Evolutionary conservation across 2,888 invertebrate genomes (phyloP).

Genomic region (Teleogryllus oceanicus): DNA sequence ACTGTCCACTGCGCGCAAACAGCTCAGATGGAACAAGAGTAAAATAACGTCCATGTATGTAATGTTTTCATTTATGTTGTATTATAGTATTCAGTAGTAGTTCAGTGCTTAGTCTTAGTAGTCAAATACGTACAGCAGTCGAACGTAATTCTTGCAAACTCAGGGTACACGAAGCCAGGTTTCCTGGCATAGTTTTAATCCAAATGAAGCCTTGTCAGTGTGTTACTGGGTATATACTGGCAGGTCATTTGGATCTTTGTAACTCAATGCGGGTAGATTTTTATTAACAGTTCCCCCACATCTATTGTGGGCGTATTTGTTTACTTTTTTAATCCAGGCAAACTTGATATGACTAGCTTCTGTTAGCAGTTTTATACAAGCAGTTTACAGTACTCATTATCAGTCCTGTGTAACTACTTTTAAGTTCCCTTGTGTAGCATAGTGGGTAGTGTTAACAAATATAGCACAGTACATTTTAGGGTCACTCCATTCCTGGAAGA

Average conservation of each 20-base stretch:
- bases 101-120: slow-evolving; percentile 18
- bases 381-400: neutral
- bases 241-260: neutral
- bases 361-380: slow-evolving; percentile 18
- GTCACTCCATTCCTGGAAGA: neutral
- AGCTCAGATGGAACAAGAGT: slow-evolving; percentile 18
- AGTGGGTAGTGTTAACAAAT: neutral
- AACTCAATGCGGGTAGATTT: slow-evolving; percentile 12
- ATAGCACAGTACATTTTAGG: neutral
- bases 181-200: neutral
- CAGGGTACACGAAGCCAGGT: slow-evolving; percentile 2
- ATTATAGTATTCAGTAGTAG: slow-evolving; percentile 10
- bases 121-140: slow-evolving; percentile 10
- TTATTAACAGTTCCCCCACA: slow-evolving; percentile 9
- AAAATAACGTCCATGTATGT: neutral
- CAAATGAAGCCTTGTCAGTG: neutral
- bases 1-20: slow-evolving; percentile 8
- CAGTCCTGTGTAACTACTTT: slow-evolving; percentile 12
- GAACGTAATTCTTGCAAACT: slow-evolving; percentile 18
- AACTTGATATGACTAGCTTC: slow-evolving; percentile 7
- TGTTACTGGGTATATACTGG: neutral
- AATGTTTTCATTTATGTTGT: slow-evolving; percentile 18
- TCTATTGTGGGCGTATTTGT: neutral
- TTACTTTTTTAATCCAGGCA: slow-evolving; percentile 18
- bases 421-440: neutral